Evolutionary conservation across 2,888 invertebrate genomes (phyloP).

Genomic region (Aelia acuminata): DNA sequence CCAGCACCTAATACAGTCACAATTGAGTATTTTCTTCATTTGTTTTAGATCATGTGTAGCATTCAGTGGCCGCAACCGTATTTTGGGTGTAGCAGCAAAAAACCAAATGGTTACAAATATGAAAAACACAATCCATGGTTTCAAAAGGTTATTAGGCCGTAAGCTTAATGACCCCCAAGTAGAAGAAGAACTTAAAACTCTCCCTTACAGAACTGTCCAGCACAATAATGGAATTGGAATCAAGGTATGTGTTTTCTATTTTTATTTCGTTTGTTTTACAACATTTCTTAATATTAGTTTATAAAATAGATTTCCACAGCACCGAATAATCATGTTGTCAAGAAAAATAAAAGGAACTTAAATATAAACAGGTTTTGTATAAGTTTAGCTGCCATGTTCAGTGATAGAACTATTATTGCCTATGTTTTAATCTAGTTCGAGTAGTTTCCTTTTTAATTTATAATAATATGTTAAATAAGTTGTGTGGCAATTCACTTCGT

Average conservation of each 20-base stretch:
- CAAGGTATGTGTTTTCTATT: slow-evolving; percentile 75
- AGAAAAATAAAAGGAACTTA: too few relatives aligned
- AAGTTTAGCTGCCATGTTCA: too few relatives aligned
- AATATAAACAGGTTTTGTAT: too few relatives aligned
- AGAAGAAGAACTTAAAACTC: slow-evolving; percentile 83
- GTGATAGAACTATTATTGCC: too few relatives aligned
- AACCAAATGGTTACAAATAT: slow-evolving; percentile 97
- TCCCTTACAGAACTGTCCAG: slow-evolving; percentile 85
- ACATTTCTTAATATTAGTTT: too few relatives aligned
- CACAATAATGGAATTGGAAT: slow-evolving; percentile 88
- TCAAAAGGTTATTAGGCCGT: slow-evolving; percentile 93
- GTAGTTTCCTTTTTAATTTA: too few relatives aligned
- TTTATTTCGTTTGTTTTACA: too few relatives aligned
- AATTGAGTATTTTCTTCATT: slow-evolving; percentile 9
- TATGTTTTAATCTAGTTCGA: too few relatives aligned
- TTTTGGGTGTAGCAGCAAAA: slow-evolving; percentile 96
- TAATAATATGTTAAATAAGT: too few relatives aligned
- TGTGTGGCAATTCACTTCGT: too few relatives aligned
- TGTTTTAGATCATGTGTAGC: slow-evolving; percentile 92
- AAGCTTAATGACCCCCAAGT: slow-evolving; percentile 90
- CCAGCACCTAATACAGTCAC: neutral
- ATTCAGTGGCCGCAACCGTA: slow-evolving; percentile 91
- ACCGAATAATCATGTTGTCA: too few relatives aligned
- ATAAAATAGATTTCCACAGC: too few relatives aligned
- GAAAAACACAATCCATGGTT: slow-evolving; percentile 95